Evolutionary conservation across 2,113 vertebrate species (phyloP).

Genomic region (Gopherus flavomarginatus): DNA sequence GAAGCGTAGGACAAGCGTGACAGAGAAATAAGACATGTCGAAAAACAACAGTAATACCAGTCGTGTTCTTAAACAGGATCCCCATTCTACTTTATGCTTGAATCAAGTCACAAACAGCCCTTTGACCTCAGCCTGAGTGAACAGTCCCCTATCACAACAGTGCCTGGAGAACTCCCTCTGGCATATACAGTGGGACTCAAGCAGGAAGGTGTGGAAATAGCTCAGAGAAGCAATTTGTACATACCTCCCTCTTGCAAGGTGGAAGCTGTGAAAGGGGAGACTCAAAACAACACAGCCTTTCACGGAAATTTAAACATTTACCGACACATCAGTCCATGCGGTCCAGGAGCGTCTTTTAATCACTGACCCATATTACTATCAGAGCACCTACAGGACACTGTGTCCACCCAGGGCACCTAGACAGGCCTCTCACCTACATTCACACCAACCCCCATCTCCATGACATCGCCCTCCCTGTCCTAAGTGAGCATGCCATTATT

Average conservation of each 20-base stretch:
- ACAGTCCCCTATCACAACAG: neutral
- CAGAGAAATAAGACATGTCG: neutral
- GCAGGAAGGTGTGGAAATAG: neutral
- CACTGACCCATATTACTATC: neutral
- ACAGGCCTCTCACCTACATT: neutral
- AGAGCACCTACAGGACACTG: neutral
- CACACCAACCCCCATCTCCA: neutral
- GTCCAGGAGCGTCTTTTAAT: neutral
- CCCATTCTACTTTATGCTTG: neutral
- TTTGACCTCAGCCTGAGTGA: neutral
- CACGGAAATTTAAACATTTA: neutral
- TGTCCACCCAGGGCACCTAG: neutral
- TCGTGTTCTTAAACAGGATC: neutral
- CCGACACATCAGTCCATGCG: neutral
- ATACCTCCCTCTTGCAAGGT: neutral
- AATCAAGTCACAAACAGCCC: neutral
- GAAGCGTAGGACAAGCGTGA: neutral
- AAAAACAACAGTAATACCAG: neutral
- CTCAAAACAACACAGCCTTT: neutral
- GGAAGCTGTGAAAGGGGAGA: neutral
- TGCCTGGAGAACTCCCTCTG: neutral
- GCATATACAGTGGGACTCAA: neutral
- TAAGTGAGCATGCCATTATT: neutral
- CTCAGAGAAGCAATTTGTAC: neutral
- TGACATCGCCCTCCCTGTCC: neutral